A percentile compares a stretch with the other conserved stretches of the same genome.
phyloP scores from a whole-genome alignment of 2,888 invertebrate species.

The Hydropsyche betteni region DNA sequence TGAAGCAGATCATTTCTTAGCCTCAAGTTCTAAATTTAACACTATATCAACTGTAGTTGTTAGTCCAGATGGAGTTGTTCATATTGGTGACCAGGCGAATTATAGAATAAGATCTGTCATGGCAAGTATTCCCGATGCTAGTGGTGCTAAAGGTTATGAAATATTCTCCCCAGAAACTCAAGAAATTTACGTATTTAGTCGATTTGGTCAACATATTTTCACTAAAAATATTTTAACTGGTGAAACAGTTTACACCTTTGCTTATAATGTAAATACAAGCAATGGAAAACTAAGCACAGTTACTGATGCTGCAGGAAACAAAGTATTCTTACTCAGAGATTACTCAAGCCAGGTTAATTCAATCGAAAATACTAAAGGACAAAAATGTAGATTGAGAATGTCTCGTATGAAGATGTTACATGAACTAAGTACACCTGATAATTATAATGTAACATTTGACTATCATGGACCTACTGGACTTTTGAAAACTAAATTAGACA shows the following conservation, averaged over 20 bases:
- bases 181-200: constrained; percentile 92
- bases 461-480: constrained; percentile 92
- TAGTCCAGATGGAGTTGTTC: constrained; percentile 92
- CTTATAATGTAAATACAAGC: constrained; percentile 96
- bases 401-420: constrained; percentile 92
- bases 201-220: constrained; percentile 94
- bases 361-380: constrained; percentile 92
- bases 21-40: constrained; percentile 93
- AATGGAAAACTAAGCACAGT: constrained; percentile 94
- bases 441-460: constrained; percentile 92
- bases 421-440: constrained; percentile 90
- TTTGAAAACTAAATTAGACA: constrained; percentile 87
- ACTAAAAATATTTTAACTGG: constrained; percentile 96
- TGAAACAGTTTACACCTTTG: constrained; percentile 91
- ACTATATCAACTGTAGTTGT: constrained; percentile 93
- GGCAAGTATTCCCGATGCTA: constrained; percentile 89
- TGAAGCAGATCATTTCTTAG: constrained; percentile 89
- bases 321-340: constrained; percentile 83
- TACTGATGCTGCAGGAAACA: constrained; percentile 91
- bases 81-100: constrained; percentile 95
- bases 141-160: constrained; percentile 86
- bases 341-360: constrained; percentile 91
- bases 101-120: constrained; percentile 87
- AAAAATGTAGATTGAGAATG: constrained; percentile 90
- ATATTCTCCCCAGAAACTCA: constrained; percentile 95